Evolutionary conservation across 2,888 invertebrate genomes (phyloP).

Genomic region (Abrostola triplasia): DNA sequence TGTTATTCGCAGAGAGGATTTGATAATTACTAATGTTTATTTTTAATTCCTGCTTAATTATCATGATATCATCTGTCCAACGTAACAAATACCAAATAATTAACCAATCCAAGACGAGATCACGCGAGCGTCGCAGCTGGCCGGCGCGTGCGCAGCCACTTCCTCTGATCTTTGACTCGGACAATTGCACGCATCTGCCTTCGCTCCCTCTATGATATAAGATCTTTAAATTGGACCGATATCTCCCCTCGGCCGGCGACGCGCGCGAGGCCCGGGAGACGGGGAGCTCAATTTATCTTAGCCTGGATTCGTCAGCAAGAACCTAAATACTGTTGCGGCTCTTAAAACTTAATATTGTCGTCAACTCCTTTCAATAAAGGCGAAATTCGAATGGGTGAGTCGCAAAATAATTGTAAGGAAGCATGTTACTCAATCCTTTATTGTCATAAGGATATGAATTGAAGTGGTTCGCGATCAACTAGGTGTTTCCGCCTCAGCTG

Average conservation of each 20-base stretch:
- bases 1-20: background rate
- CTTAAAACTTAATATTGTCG: slow-evolving; percentile 20
- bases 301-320: slow-evolving; percentile 54
- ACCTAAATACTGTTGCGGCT: slow-evolving; percentile 57
- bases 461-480: slow-evolving; percentile 87
- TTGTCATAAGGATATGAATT: slow-evolving; percentile 86
- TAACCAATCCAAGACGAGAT: slow-evolving; percentile 50
- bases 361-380: slow-evolving; percentile 18
- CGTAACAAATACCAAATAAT: slow-evolving; percentile 70
- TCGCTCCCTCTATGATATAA: slow-evolving; percentile 68
- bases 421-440: slow-evolving; percentile 85
- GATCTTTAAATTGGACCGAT: slow-evolving; percentile 74
- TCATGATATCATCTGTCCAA: slow-evolving; percentile 54
- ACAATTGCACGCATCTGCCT: slow-evolving; percentile 86
- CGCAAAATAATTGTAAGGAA: slow-evolving; percentile 73
- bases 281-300: slow-evolving; percentile 65
- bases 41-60: slow-evolving; percentile 36
- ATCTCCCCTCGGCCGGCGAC: slow-evolving; percentile 61
- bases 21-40: slow-evolving; percentile 16
- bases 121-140: slow-evolving; percentile 49
- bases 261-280: slow-evolving; percentile 50
- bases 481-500: slow-evolving; percentile 86
- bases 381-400: slow-evolving; percentile 21
- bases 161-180: slow-evolving; percentile 88
- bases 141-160: slow-evolving; percentile 79